A percentile compares a stretch with the other conserved stretches of the same genome.
phyloP scores from a whole-genome alignment of 2,888 invertebrate genomes.

The Ariolimax columbianus region DNA sequence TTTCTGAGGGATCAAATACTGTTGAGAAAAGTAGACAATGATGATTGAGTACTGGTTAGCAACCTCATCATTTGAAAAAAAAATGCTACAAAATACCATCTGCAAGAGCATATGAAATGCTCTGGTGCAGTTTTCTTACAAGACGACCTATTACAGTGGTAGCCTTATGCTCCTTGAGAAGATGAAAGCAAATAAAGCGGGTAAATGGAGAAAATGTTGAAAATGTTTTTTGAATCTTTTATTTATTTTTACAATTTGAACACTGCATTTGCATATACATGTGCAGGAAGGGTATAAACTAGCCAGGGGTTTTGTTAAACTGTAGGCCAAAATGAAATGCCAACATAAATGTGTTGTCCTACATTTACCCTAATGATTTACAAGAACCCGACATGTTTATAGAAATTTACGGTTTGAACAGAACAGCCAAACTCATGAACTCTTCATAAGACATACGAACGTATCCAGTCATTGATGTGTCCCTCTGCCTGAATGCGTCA shows the following conservation, averaged over 20 bases:
- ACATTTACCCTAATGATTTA: background rate
- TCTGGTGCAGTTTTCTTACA: too few species aligned
- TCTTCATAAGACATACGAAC: conserved; percentile 94
- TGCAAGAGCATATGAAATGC: too few species aligned
- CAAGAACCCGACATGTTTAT: background rate
- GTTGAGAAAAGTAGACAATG: too few species aligned
- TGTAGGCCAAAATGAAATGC: background rate
- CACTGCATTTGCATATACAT: background rate
- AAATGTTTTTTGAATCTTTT: background rate
- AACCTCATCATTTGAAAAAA: too few species aligned
- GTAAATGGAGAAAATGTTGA: background rate
- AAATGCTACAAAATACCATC: too few species aligned
- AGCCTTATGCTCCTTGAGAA: too few species aligned
- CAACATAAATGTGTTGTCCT: background rate
- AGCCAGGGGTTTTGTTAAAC: background rate
- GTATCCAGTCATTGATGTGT: conserved; percentile 88
- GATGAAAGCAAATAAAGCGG: background rate
- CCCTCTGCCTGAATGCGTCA: conserved; percentile 90
- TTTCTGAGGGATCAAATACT: too few species aligned
- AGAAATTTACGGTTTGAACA: conserved; percentile 64
- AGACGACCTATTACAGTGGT: too few species aligned
- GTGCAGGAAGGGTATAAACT: background rate
- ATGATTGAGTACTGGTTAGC: too few species aligned
- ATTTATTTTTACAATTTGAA: background rate
- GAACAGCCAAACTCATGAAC: conserved; percentile 89